Percentiles rank a stretch among this genome's conserved stretches.
phyloP scores from a whole-genome alignment of 2,797 vertebrate genomes.

The Anguilla anguilla region DNA sequence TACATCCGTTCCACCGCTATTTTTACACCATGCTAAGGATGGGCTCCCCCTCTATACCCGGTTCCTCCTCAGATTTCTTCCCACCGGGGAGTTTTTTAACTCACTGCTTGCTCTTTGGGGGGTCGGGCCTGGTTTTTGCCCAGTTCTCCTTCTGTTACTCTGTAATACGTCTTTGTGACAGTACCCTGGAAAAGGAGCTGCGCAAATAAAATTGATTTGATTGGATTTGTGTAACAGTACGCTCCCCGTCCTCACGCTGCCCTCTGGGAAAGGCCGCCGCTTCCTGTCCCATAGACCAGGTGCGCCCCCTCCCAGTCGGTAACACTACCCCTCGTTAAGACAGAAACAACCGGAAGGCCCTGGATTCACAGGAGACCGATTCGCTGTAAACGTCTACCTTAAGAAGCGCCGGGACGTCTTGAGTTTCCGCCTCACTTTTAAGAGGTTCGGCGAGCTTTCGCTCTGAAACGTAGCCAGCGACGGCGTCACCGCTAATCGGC shows the following conservation, averaged over 20 bases:
- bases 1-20: no score
- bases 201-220: no score
- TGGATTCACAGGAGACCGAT: slow-evolving; percentile 38
- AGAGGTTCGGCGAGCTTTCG: slow-evolving; percentile 15
- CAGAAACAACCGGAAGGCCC: slow-evolving; percentile 32
- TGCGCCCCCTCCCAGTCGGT: not conserved
- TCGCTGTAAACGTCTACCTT: slow-evolving; percentile 35
- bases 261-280: not conserved
- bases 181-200: no score
- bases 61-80: no score
- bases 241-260: not conserved
- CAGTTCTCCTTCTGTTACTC: no score
- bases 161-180: no score
- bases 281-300: not conserved
- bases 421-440: slow-evolving; percentile 17
- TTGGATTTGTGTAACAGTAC: no score
- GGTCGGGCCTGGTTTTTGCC: no score
- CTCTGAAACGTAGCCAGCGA: not conserved
- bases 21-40: no score
- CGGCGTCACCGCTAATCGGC: slow-evolving; percentile 13
- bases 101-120: no score
- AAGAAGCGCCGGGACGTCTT: slow-evolving; percentile 27
- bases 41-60: no score
- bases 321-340: slow-evolving; percentile 15
- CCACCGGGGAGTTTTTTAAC: no score